Percentiles rank a stretch among this genome's conserved stretches.
Evolutionary conservation across 1,140 invertebrate species (phyloP).

Genomic region (Ceratitis capitata): DNA sequence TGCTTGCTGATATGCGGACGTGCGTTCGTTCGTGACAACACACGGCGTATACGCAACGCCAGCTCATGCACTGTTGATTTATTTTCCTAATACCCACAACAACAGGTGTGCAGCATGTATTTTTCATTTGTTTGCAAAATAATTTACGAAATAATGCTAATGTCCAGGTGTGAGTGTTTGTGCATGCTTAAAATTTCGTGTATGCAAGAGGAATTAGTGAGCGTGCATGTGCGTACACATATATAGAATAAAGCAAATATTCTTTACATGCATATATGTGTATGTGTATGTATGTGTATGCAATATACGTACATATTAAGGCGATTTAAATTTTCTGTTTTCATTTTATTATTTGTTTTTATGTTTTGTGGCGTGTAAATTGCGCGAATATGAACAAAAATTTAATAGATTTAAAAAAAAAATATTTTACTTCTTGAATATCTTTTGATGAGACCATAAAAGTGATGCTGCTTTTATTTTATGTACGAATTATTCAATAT

Average conservation of each 20-base stretch:
- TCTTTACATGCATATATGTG: background rate
- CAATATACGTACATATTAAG: too few relatives aligned
- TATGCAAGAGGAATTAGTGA: background rate
- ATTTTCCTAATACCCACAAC: slow-evolving; percentile 24
- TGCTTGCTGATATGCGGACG: background rate
- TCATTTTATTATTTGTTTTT: too few relatives aligned
- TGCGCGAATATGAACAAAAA: too few relatives aligned
- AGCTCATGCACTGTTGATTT: background rate
- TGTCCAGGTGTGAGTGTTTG: background rate
- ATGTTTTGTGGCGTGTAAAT: too few relatives aligned
- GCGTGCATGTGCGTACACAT: background rate
- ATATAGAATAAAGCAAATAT: too few relatives aligned
- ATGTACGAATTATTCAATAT: too few relatives aligned
- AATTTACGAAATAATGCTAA: background rate
- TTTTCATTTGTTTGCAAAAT: background rate
- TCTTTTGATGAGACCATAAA: too few relatives aligned
- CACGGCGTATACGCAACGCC: background rate
- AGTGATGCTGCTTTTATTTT: too few relatives aligned
- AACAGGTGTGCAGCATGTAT: background rate
- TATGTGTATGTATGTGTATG: background rate
- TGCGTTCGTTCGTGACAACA: background rate
- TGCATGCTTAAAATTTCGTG: background rate
- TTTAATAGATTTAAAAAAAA: too few relatives aligned
- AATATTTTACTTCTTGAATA: too few relatives aligned
- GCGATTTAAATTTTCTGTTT: too few relatives aligned